Percentiles rank a stretch among this genome's conserved stretches.
Evolutionary conservation across 2,797 vertebrate species (phyloP).

Genomic region (Pseudomugil tenellus): DNA sequence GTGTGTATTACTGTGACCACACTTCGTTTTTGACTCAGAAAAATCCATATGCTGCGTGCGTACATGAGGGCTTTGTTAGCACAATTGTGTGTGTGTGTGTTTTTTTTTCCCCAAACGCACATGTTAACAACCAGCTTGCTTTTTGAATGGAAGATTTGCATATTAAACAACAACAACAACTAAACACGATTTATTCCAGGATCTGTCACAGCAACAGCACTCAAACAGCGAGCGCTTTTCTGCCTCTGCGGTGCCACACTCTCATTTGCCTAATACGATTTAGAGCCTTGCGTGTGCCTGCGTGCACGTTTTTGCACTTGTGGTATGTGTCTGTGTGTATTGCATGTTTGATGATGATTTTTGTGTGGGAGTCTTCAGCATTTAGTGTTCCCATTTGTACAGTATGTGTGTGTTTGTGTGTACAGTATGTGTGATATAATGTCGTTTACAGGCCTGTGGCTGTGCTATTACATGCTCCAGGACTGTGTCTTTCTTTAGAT

Average conservation of each 20-base stretch:
- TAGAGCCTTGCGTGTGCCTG: conserved; percentile 38
- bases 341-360: conserved; percentile 28
- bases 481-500: conserved; percentile 45
- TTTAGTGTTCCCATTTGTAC: conserved; percentile 13
- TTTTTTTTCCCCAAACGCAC: conserved; percentile 24
- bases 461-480: conserved; percentile 42
- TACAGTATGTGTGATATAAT: conserved; percentile 23
- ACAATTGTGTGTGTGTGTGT: conserved; percentile 21
- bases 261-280: conserved; percentile 79
- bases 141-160: conserved; percentile 73
- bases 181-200: conserved; percentile 73
- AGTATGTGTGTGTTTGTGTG: conserved; percentile 8
- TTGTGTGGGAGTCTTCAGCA: conserved; percentile 23
- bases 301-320: conserved; percentile 5
- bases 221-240: conserved; percentile 45
- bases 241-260: conserved; percentile 37
- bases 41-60: conserved; percentile 25
- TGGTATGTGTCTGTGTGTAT: conserved; percentile 6
- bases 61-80: conserved; percentile 4
- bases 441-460: conserved; percentile 45
- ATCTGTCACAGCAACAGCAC: conserved; percentile 69
- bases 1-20: conserved; percentile 19
- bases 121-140: conserved; percentile 69
- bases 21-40: conserved; percentile 1
- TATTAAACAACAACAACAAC: conserved; percentile 70